Evolutionary conservation across 2,797 vertebrate species (phyloP), one percentile per base, ranked within the genome.

Genomic region (Muscicapa comitata): DNA sequence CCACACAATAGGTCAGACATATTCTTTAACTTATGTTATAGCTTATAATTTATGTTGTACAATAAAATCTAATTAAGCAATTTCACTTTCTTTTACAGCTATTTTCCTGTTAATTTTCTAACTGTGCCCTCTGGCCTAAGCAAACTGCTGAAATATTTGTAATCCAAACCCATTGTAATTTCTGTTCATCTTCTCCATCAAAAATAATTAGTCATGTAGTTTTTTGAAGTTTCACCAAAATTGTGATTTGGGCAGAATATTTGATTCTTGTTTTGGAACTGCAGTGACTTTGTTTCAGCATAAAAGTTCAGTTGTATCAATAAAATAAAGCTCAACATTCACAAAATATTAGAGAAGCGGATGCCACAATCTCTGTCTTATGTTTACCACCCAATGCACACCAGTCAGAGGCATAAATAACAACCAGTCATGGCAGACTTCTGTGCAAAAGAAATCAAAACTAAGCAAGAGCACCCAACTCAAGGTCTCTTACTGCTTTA

Each of bases 141-240:
- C 75, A 95, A 94, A 96, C 78, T 94, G 88, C 90, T 94, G 50
- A 71, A 95, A 91, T 29, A 80, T 93, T 95, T 92, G 61, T 74
- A 89, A 85, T 85, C 65, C 68, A 91, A 95, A 87, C 28, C 7
- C 2, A 48, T 57, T 85, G 63, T 33, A 87, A 57, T 67, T 73
- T 76, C n/a, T 80, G 58, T 65, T 95, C 42, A 24, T 75, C 59
- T 81, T 55, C 85, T 93, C 65, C 53, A 74, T 90, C 71, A 94
- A 76, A 94, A 93, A 92, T 71, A 95, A 94, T 95, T 91, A 93
- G 67, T 88, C 68, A 68, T 47, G 68, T 5, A 73, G 31, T 74
- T 94, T 78, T 87, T 29, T 87, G 78, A 93, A 85, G 25, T 89
- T 93, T 61, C 59, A 79, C 31, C 51, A 90, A 79, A 94, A 45